Evolutionary conservation across 1,140 invertebrate genomes (phyloP), one percentile per base, ranked within the genome.

Genomic region (Drosophila seguyi): DNA sequence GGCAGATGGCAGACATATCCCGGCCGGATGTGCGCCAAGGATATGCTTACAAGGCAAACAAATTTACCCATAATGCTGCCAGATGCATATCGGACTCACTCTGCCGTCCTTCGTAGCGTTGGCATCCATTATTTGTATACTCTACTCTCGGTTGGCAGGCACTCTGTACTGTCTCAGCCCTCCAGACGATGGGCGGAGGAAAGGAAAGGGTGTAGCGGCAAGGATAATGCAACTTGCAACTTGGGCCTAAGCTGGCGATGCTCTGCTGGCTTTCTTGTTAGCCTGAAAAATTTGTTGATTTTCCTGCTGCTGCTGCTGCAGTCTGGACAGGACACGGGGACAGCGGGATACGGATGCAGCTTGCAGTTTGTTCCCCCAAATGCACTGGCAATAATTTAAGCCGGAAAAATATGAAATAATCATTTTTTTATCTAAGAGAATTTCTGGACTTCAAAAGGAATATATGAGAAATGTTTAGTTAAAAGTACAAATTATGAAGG

Each of bases 21-120:
- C 66, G 52, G 58, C 75, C 67, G 75, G 75, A 71, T 78, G 75
- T 78, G 58, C 75, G 73, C 73, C 73, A 76, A 63, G 75, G 75
- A 77, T 77, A 76, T 77, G 75, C 66, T 79, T 78, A 72, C 75
- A 79, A 78, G 75, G 75, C 75, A 79, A 79, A 79, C 75, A 78
- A 78, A 78, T 78, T 78, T 78, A 71, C 56, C 65, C 75, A 79
- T 79, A 79, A 79, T 79, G 65, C 75, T 78, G 75, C 78, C 75
- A 78, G 75, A 78, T 78, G 75, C 75, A 79, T 71, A 78, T 78
- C 75, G 60, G 52, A 48, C 44, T 18, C 6, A 13, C 34, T 39
- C 4, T 5, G 16, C 44, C 7, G 8, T 13, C 16, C n/a, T 1
- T 6, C 53, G 18, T 59, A 36, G 31, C 52, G 10, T 36, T n/a